Conservation (phyloP, 2,888 invertebrate species). For the Latrodectus hesperus region DNA sequence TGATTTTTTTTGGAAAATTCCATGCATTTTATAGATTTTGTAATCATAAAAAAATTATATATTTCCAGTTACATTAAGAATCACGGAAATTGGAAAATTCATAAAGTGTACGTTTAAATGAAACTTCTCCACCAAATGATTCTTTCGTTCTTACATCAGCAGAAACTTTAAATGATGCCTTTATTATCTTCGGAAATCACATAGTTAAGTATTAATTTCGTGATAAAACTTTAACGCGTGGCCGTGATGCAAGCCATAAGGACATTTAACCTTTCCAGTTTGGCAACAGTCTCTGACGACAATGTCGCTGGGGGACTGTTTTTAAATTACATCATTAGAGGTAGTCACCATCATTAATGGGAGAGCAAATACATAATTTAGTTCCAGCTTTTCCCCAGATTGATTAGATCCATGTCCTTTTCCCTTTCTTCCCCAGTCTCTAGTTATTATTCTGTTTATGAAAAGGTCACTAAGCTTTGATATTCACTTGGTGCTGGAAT, state of each 20-base stretch:
- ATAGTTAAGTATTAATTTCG: too few species aligned
- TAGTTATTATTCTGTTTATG: not conserved
- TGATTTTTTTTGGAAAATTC: too few species aligned
- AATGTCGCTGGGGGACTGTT: not conserved
- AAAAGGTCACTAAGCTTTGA: not conserved
- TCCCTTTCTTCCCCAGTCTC: not conserved
- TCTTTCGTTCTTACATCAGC: too few species aligned
- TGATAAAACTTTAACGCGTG: not conserved
- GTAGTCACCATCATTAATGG: not conserved
- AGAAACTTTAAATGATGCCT: too few species aligned
- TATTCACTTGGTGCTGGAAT: too few species aligned
- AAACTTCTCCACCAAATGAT: too few species aligned
- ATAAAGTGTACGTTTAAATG: too few species aligned
- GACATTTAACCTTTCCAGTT: not conserved
- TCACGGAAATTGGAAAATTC: too few species aligned
- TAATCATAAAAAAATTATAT: too few species aligned
- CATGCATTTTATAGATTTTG: too few species aligned
- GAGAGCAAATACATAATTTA: not conserved
- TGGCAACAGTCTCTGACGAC: not conserved
- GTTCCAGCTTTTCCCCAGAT: not conserved
- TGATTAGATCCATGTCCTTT: not conserved
- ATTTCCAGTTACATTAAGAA: too few species aligned
- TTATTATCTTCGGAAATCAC: too few species aligned
- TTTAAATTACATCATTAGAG: conserved; percentile 8
- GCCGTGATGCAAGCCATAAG: not conserved